Conservation (phyloP, 2,888 invertebrate species). For the Drosophila meridiana region DNA sequence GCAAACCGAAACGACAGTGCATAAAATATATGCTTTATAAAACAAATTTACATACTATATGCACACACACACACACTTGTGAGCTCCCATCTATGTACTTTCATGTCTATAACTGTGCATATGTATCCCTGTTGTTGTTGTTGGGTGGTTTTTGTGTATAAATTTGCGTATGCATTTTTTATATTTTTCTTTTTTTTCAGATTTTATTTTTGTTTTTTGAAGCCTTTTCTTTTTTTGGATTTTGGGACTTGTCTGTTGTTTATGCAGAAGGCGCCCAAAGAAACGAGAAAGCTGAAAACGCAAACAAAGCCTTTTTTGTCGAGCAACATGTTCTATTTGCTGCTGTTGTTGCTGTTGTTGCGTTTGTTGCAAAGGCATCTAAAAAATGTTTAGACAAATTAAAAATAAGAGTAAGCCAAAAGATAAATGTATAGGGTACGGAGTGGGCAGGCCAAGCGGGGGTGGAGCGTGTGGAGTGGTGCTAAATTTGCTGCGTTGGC, state of each 20-base stretch:
- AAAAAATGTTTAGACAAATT: conserved; percentile 78
- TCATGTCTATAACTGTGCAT: conserved; percentile 43
- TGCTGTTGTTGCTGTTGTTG: conserved; percentile 31
- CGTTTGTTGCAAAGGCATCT: conserved; percentile 41
- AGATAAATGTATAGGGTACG: conserved; percentile 41
- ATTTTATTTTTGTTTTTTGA: conserved; percentile 9
- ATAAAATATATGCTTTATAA: conserved; percentile 73
- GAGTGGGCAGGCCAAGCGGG: background rate
- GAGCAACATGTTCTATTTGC: conserved; percentile 45
- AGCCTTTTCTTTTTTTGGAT: conserved; percentile 6
- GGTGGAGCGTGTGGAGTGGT: conserved; percentile 14
- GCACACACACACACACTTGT: conserved; percentile 2
- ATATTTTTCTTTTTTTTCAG: conserved; percentile 17
- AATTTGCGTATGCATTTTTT: conserved; percentile 76
- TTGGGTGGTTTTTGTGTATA: conserved; percentile 57
- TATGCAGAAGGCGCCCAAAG: conserved; percentile 59
- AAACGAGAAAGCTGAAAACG: conserved; percentile 50
- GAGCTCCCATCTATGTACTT: conserved; percentile 31
- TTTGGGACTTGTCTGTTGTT: conserved; percentile 49
- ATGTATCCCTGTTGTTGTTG: conserved; percentile 23
- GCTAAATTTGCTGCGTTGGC: conserved; percentile 53
- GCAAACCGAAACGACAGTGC: conserved; percentile 73
- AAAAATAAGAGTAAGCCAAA: conserved; percentile 69
- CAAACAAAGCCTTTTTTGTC: conserved; percentile 72
- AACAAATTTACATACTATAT: conserved; percentile 67